A percentile compares a stretch with the other conserved stretches of the same genome.
Conservation (phyloP, 2,888 invertebrate genomes). For the Beris morrisii region DNA sequence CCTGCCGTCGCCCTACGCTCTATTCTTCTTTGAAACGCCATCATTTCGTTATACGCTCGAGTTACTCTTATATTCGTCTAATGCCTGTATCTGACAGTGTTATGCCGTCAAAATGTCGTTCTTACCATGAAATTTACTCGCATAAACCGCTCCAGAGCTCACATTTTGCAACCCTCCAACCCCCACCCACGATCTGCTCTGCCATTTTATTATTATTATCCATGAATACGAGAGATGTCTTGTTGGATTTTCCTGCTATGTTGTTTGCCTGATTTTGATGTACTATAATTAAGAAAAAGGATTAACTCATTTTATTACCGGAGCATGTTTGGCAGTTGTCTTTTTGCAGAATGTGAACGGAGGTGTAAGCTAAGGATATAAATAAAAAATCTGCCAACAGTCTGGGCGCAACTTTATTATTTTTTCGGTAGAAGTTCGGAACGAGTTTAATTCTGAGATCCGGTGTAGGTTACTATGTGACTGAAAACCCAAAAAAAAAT, state of each 20-base stretch:
- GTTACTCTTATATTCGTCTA: constrained; percentile 12
- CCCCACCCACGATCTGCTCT: neutral
- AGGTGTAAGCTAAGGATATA: too few species aligned
- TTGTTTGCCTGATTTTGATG: constrained; percentile 35
- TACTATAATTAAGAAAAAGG: constrained; percentile 36
- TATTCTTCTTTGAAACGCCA: neutral
- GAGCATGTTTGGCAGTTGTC: constrained; percentile 25
- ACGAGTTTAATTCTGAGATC: too few species aligned
- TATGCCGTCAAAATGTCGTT: neutral
- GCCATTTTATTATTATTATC: constrained; percentile 24
- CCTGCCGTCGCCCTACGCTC: neutral
- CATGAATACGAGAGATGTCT: constrained; percentile 22
- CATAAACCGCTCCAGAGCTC: neutral
- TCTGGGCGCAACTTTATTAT: too few species aligned
- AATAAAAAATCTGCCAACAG: too few species aligned
- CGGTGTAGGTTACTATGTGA: too few species aligned
- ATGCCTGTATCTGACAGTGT: constrained; percentile 12
- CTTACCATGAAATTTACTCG: constrained; percentile 10
- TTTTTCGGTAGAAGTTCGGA: too few species aligned
- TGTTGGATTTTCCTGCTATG: constrained; percentile 33
- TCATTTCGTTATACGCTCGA: constrained; percentile 6
- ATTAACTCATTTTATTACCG: constrained; percentile 33
- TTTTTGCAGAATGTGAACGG: neutral
- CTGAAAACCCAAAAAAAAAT: too few species aligned
- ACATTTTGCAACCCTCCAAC: neutral